These are phyloP conservation scores for Ceraclea dissimilis DNA, from an alignment of 2,888 invertebrate species.

Conservation along the genomic window DNA sequence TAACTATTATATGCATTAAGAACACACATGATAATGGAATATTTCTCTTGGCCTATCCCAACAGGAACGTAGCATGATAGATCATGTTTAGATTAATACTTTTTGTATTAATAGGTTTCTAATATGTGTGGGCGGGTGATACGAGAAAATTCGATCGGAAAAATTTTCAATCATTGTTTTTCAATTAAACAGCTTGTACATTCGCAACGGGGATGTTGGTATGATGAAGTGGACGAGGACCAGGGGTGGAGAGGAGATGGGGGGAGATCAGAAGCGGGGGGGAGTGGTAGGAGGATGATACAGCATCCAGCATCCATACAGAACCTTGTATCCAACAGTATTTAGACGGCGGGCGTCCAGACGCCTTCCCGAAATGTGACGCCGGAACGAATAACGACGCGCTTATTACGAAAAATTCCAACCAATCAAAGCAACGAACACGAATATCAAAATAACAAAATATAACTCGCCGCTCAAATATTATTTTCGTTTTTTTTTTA, in stretches of 20 bases:
- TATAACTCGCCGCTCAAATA: neutral
- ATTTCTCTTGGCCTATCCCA: too few species aligned
- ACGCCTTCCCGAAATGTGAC: conserved; percentile 38
- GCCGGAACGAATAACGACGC: conserved; percentile 4
- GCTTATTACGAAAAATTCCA: neutral
- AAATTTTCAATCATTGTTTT: neutral
- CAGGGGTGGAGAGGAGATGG: conserved; percentile 17
- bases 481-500: neutral
- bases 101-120: too few species aligned
- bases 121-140: too few species aligned
- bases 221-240: neutral
- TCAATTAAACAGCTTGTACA: neutral
- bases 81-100: too few species aligned
- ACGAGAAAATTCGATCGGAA: too few species aligned
- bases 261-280: conserved; percentile 27
- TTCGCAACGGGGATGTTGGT: neutral
- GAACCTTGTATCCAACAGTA: conserved; percentile 24
- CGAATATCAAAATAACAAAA: neutral
- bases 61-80: too few species aligned
- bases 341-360: conserved; percentile 46
- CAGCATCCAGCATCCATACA: conserved; percentile 35
- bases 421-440: conserved; percentile 10
- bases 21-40: too few species aligned
- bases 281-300: conserved; percentile 23
- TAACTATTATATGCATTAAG: too few species aligned